These are phyloP conservation scores for Nipponacmea schrenckii DNA, from an alignment of 2,888 invertebrate genomes.

Conservation along the genomic window DNA sequence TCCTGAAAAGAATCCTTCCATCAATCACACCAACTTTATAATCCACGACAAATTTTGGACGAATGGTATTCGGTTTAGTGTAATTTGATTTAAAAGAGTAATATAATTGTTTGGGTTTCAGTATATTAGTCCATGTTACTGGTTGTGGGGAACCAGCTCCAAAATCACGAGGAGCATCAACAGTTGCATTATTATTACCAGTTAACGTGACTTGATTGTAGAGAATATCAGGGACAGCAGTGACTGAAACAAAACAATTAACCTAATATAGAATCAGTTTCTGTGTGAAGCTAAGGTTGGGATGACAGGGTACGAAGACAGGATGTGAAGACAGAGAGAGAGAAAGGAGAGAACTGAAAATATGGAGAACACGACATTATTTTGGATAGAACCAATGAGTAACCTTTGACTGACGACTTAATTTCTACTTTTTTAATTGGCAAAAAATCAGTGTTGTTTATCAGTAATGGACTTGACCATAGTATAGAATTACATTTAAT, in stretches of 20 bases:
- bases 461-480: conserved; percentile 18
- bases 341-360: too few species aligned
- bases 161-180: conserved; percentile 2
- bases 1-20: too few species aligned
- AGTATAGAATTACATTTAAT: conserved; percentile 23
- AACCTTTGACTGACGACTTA: too few species aligned
- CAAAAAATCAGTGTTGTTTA: conserved; percentile 17
- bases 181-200: background rate
- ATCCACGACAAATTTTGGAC: conserved; percentile 11
- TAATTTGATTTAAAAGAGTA: conserved; percentile 7
- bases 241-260: conserved; percentile 11
- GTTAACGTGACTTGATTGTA: background rate
- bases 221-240: background rate
- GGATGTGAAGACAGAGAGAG: too few species aligned
- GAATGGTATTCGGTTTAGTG: background rate
- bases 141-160: conserved; percentile 3
- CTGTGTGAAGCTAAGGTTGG: too few species aligned
- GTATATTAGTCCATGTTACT: conserved; percentile 10
- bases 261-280: too few species aligned
- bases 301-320: too few species aligned
- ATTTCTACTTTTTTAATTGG: conserved; percentile 23
- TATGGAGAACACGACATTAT: too few species aligned
- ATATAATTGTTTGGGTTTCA: background rate
- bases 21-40: conserved; percentile 16
- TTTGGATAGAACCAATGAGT: too few species aligned